Evolutionary conservation across 2,888 invertebrate species (phyloP), one percentile per base, ranked within the genome.

Genomic region (Thalpophila matura): DNA sequence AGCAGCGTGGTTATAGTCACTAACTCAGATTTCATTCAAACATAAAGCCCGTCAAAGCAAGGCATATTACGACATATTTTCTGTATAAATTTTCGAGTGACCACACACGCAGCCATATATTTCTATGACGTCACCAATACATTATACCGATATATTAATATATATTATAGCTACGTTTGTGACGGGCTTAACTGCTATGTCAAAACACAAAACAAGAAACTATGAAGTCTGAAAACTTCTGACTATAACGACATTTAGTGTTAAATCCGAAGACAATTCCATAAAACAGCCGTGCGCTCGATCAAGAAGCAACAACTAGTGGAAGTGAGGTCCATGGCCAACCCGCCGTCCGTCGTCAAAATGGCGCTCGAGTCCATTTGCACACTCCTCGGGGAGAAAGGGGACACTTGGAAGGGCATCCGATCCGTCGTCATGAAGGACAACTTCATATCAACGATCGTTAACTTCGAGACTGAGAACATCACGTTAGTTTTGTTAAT

Each of bases 301-400:
- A 99, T 99, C 95, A 98, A 98, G 96, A 99, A 99, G 93, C 98
- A 98, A 91, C 98, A 99, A 91, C 96, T 99, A 86, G 98, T 99
- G 67, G 99, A 99, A 92, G 98, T 99, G 78, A 96, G 98, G 71
- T 98, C 99, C 26, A 98, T 99, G 98, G 98, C 98, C 71, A 98
- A 98, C 95, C 99, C 99, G 61, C 99, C 99, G 50, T 97, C 97
- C 54, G 96, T 97, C 74, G 99, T 99, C 76, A 99, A 99, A 92
- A 96, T 99, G 96, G 98, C 99, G 76, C 96, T 99, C 83, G 99
- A 99, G 94, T 98, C 99, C 43, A 98, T 99, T 86, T 99, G 99
- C 95, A 97, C 98, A 72, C 96, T 99, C 84, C 97, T 99, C 82
- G 98, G 98, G 76, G 99, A 99, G 93, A 97, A 96, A 83, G 97